Evolutionary conservation across 2,888 invertebrate genomes (phyloP).

Genomic region (Drosophila hamatofila): DNA sequence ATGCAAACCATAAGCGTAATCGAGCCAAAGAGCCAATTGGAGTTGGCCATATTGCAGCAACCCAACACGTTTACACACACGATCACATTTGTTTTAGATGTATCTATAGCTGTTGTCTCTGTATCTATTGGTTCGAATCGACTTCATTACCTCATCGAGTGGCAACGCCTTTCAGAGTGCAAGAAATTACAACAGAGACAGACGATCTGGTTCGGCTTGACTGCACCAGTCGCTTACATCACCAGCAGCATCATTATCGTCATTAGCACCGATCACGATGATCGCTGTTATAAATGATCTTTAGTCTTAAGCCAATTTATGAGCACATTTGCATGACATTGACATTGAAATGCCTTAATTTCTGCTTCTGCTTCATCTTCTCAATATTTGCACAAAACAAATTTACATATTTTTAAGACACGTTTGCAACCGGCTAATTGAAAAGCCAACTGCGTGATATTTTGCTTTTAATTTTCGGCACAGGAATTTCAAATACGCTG

Average conservation of each 20-base stretch:
- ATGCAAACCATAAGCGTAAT: constrained; percentile 65
- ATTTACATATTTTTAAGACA: constrained; percentile 12
- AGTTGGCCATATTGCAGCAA: constrained; percentile 46
- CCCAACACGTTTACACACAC: constrained; percentile 60
- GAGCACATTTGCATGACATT: constrained; percentile 61
- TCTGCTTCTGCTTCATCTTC: neutral
- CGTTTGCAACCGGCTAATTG: constrained; percentile 39
- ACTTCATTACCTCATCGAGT: constrained; percentile 77
- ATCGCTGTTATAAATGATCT: neutral
- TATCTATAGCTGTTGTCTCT: constrained; percentile 40
- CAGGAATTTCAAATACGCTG: constrained; percentile 55
- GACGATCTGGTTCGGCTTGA: constrained; percentile 52
- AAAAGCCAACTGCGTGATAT: constrained; percentile 33
- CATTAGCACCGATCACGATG: neutral
- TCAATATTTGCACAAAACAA: constrained; percentile 31
- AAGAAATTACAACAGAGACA: constrained; percentile 67
- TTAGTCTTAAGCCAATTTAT: constrained; percentile 25
- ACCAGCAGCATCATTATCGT: constrained; percentile 10
- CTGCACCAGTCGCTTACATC: constrained; percentile 43
- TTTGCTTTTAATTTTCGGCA: constrained; percentile 43
- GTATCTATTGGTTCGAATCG: constrained; percentile 58
- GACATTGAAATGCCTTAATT: constrained; percentile 69
- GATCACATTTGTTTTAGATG: constrained; percentile 14
- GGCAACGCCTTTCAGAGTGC: constrained; percentile 69
- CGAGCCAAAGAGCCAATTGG: constrained; percentile 32